These are phyloP conservation scores for Ecdyonurus torrentis DNA, from an alignment of 2,888 invertebrate species.

Conservation along the genomic window DNA sequence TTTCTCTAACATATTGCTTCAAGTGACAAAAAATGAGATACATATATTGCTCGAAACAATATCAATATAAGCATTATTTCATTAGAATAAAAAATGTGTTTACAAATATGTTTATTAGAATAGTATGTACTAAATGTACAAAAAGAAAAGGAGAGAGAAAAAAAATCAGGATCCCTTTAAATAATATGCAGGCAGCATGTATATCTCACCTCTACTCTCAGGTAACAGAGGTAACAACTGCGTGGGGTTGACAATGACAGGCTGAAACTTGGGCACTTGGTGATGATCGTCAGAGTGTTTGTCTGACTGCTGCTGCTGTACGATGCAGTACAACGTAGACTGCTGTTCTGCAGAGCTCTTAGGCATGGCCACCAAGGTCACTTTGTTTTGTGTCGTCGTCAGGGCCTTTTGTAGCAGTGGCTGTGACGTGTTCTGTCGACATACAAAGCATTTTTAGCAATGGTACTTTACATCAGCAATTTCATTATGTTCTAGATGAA, in stretches of 20 bases:
- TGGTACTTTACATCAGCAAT: background rate
- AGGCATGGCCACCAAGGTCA: conserved; percentile 11
- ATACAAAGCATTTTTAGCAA: background rate
- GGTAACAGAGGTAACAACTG: conserved; percentile 54
- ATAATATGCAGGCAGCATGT: too few species aligned
- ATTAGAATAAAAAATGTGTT: too few species aligned
- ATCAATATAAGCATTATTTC: too few species aligned
- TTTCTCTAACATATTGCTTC: too few species aligned
- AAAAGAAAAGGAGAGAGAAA: too few species aligned
- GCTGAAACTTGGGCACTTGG: conserved; percentile 26
- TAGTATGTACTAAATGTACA: too few species aligned
- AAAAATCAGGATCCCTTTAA: too few species aligned
- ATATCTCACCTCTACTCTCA: conserved; percentile 16
- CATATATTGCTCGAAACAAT: too few species aligned
- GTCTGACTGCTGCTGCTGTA: conserved; percentile 15
- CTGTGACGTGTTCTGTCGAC: conserved; percentile 8
- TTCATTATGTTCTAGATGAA: too few species aligned
- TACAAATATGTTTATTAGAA: too few species aligned
- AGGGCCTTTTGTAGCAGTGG: conserved; percentile 27
- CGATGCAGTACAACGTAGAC: conserved; percentile 12
- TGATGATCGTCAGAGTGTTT: background rate
- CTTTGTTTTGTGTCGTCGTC: conserved; percentile 20
- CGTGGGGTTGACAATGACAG: conserved; percentile 67
- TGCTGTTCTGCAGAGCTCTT: conserved; percentile 2
- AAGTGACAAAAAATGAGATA: too few species aligned